Base-by-base conservation (phyloP, 2,888 invertebrate genomes). In the Cheilosia impressa region DNA sequence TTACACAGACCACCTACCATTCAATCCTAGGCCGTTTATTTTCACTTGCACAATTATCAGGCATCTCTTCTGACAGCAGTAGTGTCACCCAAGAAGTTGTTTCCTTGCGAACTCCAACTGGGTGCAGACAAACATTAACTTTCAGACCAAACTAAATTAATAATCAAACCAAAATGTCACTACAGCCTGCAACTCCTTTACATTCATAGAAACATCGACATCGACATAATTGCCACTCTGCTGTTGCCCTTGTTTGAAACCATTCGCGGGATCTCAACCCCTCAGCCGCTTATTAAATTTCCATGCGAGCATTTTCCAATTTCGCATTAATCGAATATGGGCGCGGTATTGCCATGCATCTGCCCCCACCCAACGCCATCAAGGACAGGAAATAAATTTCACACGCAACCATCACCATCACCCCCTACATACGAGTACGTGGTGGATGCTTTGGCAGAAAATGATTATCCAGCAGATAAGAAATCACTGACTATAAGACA, bases 251-350 rank as follows among this genome's bases (percentile, higher is more conserved):
- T 34, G 38, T 24, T 17, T 43, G 62, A 77, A 47, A 31, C 60
- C 38, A 41, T 45, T 50, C 1, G 45, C n/a, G 43, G 22, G 43
- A 5, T 45, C 43, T 43, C 13, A 65, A 47, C 57, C 13, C 45
- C 60, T 52, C 43, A 53, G 62, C 45, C 65, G 50, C 62, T 80
- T 60, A 80, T 80, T 80, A 66, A 80, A 66, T 80, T 60, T 80
- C 80, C 63, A 68, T 62, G 38, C 19, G 69, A 62, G 62, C n/a
- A 80, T 60, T 73, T 80, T 73, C 66, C 80, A 80, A 80, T 80
- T 80, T 73, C 72, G 62, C 55, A 73, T 80, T 80, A 80, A 80
- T 65, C 65, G 79, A 72, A 79, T 66, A 58, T 58, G 72, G 79
- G 72, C 66, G 72, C 58, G 65, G 63, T 58, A 63, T 34, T 34